Base-by-base conservation (phyloP, 2,888 invertebrate genomes). In the Hydraecia micacea region DNA sequence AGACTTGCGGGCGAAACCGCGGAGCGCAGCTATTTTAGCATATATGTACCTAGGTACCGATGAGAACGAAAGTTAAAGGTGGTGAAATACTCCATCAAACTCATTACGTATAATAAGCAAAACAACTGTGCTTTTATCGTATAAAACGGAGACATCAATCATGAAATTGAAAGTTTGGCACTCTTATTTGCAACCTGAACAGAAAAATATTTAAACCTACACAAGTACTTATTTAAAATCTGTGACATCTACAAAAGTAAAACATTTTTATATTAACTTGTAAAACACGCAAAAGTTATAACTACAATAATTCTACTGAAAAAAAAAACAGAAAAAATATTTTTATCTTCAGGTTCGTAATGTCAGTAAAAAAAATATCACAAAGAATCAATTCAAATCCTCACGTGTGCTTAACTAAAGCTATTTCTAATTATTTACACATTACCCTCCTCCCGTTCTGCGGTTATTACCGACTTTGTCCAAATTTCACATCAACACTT, bases 311-410 rank as follows among this genome's bases (percentile, higher is more conserved):
- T 8, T 28, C 78, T 77, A 69, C 13, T 63, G 13, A n/a, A 67
- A 69, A 70, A 68, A 52, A 67, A 32, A 39, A 70, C 28, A 25
- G 8, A 42, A 69, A 52, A 72, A 79, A 83, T 76, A 85, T 83
- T 81, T 80, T 88, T 80, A 73, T 84, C 65, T 81, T 83, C 89
- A 90, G 87, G 88, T 88, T 85, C 80, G 67, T 77, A 42, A 84
- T 72, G 74, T 81, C 78, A 79, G 76, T 86, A 88, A 83, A 87
- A 89, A 89, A 87, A 86, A 91, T 91, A 93, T 93, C 92, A 93
- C 92, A 93, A 91, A 90, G 91, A 91, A 92, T 91, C 92, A 92
- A 91, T 91, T 96, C 96, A 96, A 96, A 96, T 96, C 96, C 96
- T 94, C 92, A 93, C 91, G 92, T 92, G 95, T 94, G 93, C 94